A percentile compares a stretch with the other conserved stretches of the same genome.
These are phyloP conservation scores for Morelia viridis DNA, from an alignment of 2,797 vertebrate genomes.

Conservation along the genomic window DNA sequence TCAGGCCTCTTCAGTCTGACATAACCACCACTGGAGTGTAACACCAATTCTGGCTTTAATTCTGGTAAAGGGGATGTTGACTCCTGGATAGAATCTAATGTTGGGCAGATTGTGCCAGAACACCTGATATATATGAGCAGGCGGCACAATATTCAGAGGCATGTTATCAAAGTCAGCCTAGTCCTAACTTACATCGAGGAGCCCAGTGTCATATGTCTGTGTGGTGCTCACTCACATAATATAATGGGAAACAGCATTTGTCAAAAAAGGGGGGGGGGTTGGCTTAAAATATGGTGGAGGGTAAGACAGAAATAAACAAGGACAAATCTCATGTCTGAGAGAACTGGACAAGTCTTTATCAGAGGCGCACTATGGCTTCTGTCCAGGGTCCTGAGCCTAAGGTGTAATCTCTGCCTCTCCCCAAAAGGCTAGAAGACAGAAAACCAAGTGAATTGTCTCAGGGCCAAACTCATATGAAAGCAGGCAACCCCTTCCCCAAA, in stretches of 20 bases:
- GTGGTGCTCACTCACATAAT: background rate
- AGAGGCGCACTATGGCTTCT: background rate
- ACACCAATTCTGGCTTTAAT: background rate
- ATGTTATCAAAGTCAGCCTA: background rate
- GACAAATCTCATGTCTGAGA: background rate
- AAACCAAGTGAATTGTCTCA: background rate
- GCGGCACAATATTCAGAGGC: background rate
- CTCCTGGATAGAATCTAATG: background rate
- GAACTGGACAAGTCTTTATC: background rate
- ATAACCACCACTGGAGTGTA: background rate
- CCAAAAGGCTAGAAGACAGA: background rate
- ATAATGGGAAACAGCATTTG: background rate
- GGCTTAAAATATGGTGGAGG: background rate
- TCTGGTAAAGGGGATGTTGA: background rate
- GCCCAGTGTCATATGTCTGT: fast-evolving
- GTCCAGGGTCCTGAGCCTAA: slow-evolving; percentile 20
- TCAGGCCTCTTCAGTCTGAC: background rate
- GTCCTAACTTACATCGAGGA: background rate
- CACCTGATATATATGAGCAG: background rate
- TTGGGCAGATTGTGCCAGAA: background rate
- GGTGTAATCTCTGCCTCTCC: background rate
- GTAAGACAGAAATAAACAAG: background rate
- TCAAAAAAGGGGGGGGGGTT: background rate
- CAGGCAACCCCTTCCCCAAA: background rate
- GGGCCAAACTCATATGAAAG: background rate